These are phyloP conservation scores for Serranus cabrilla DNA, from an alignment of 2,797 vertebrate species.

Conservation along the genomic window DNA sequence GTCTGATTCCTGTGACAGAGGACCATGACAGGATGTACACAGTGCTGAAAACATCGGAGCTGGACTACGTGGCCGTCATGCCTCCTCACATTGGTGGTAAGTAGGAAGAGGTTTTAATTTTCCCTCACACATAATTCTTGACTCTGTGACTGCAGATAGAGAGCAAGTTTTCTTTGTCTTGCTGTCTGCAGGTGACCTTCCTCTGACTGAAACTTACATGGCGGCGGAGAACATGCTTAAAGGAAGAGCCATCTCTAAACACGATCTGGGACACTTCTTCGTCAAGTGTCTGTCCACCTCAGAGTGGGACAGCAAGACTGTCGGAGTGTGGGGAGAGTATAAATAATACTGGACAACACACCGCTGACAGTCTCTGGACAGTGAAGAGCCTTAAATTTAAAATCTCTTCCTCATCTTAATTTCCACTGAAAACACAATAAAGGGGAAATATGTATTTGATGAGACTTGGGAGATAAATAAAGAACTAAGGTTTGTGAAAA, in stretches of 20 bases:
- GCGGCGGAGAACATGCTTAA: slow-evolving; percentile 82
- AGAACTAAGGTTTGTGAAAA: background rate
- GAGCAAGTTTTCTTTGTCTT: background rate
- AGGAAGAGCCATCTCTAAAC: slow-evolving; percentile 90
- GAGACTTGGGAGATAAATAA: slow-evolving; percentile 6
- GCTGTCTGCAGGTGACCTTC: slow-evolving; percentile 85
- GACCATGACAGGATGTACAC: slow-evolving; percentile 93
- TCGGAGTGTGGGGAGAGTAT: slow-evolving; percentile 90
- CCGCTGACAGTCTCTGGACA: background rate
- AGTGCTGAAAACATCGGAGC: slow-evolving; percentile 86
- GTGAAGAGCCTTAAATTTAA: background rate
- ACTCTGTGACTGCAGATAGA: background rate
- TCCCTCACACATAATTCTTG: too few species aligned
- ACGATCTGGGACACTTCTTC: slow-evolving; percentile 93
- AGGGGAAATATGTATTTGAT: slow-evolving; percentile 1
- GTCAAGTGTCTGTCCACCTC: slow-evolving; percentile 89
- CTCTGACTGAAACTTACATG: slow-evolving; percentile 87
- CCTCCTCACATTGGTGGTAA: slow-evolving; percentile 92
- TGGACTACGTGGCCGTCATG: slow-evolving; percentile 92
- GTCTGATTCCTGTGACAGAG: slow-evolving; percentile 86
- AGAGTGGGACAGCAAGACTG: slow-evolving; percentile 87
- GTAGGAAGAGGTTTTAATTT: slow-evolving; percentile 18
- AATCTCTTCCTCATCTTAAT: background rate
- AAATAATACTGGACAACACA: slow-evolving; percentile 48
- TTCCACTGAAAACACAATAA: background rate